Evolutionary conservation across 2,888 invertebrate species (phyloP), one percentile per base, ranked within the genome.

Genomic region (Agonum fuliginosum): DNA sequence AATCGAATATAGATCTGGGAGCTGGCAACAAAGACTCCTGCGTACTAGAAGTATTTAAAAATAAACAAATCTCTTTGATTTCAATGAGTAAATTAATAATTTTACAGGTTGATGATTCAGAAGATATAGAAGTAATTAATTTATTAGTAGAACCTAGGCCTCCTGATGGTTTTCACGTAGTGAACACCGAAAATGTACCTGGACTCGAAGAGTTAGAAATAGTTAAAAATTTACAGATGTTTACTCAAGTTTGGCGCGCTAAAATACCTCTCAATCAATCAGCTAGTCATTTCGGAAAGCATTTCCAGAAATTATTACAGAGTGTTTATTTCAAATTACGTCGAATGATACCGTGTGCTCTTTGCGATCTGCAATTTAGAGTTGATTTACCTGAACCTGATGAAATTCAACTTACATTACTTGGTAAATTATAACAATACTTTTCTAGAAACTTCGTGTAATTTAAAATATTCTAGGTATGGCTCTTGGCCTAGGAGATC

Each of bases 261-360:
- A 92, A 92, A 83, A 88, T 92, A 41, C 88, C 89, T 4, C 83
- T 87, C 0, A 85, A 86, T 30, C 87, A 88, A 80, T 86, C 87
- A 0, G 86, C 88, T 0, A 87, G 87, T 8, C 84, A 85, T 79
- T 84, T 88, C 75, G 86, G 86, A 77, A 85, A 86, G 79, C 89
- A 90, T 82, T 89, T 90, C 81, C 88, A 89, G 79, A 89, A 91
- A 81, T 88, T 93, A 70, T 84, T 93, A 24, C 91, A 93, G 89
- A 93, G 93, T 79, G 92, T 97, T 65, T 95, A 93, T 84, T 97
- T 97, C 87, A 98, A 97, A 87, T 88, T 98, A 82, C 90, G 97
- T 8, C 90, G 94, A 10, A 92, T 97, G 92, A 92, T 93, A 79
- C 97, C 97, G 0, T 96, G 95, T 86, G 95, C 95, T 12, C 88